Evolutionary conservation across 2,113 vertebrate genomes (phyloP), one percentile per base, ranked within the genome.

Genomic region (Pseudolaguvia tuberculata): DNA sequence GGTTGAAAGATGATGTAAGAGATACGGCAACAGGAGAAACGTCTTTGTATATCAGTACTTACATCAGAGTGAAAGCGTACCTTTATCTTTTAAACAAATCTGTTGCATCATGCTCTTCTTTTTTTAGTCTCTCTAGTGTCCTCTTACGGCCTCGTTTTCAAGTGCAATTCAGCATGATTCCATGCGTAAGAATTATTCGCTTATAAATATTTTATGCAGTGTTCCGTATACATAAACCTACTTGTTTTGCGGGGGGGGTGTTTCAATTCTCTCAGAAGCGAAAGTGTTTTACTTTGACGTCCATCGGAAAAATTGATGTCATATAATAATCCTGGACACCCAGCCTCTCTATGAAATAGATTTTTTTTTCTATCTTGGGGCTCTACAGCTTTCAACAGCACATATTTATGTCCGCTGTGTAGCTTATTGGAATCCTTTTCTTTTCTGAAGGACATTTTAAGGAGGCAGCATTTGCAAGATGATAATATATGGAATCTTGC

Each of bases 61-160:
- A 83, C 31, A 51, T 79, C 79, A 73, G 76, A 56, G 62, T 45
- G 56, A 51, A 68, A 70, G 69, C 7, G 15, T 78, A 83, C 81
- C 86, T 89, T 88, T 86, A 86, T 90, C 86, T 87, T 75, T 56
- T 63, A 76, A 82, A 87, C 81, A 84, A 85, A 87, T 86, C 69
- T 83, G 86, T 84, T 72, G 70, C 80, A 68, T 69, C 70, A 82
- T 78, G 72, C 77, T 48, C n/a, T 20, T 72, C 75, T 63, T 67
- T 70, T 63, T 79, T 86, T 74, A 21, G 47, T 81, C 73, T 69
- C 66, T 39, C 50, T 73, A 9, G 56, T 21, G 50, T 65, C 76
- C 48, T 75, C 48, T 47, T 35, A 9, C 0, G 25, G 11, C 51
- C 3, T 23, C 31, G 42, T 73, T 50, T 51, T 53, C 14, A 39